Base-by-base conservation (phyloP, 2,888 invertebrate species). In the Empis stercorea region DNA sequence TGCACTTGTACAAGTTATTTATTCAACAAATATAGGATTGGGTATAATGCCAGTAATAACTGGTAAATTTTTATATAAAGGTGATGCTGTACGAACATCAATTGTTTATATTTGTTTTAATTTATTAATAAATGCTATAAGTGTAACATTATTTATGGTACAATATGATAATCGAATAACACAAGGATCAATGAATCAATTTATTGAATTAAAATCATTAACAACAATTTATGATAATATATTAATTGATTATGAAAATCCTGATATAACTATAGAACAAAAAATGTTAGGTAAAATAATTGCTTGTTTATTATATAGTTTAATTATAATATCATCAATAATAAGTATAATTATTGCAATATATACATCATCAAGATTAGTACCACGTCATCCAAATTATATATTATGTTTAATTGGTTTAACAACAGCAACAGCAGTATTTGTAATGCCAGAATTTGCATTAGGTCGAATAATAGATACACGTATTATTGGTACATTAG, bases 21-120 rank as follows among this genome's bases (percentile, higher is more conserved):
- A 64, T 52, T 63, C 67, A 23, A 61, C 68, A 0, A 67, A 66
- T 49, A 67, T 68, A 47, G 70, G 70, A 16, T 63, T 66, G 40
- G 70, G 70, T 14, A 61, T 63, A 3, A 51, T 70, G 44, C 66
- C 70, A 13, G 66, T 68, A 54, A 45, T 70, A n/a, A 68, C 70
- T 2, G 70, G 70, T 5, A 70, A 68, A 54, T 68, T 68, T 52
- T 58, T 70, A 20, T 67, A 70, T 51, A 70, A 70, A 55, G 66
- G 68, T 23, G 70, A 70, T 50, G 69, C 70, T 1, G 67, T 68
- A 27, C 58, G 67, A 44, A 70, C 70, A 15, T 65, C 70, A 1
- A 56, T 66, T 34, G 63, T 69, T 10, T 70, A 69, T 44, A 56
- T 70, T n/a, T 68, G 67, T 54, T 68, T 70, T 45, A 70, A 70